Evolutionary conservation across 2,113 vertebrate species (phyloP), one percentile per base, ranked within the genome.

Genomic region (Riparia riparia): DNA sequence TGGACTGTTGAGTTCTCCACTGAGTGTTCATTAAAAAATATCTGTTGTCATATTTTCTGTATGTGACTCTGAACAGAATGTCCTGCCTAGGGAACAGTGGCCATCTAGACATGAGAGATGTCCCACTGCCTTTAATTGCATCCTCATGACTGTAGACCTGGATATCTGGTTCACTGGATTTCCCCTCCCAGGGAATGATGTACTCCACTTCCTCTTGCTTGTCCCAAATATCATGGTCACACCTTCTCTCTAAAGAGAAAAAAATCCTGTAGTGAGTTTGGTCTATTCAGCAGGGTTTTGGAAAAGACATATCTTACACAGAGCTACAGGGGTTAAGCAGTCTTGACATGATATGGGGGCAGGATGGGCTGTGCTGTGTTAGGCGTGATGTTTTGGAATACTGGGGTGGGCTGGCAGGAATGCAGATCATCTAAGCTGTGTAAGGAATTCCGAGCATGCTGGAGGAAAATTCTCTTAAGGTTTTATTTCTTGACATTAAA

Each of bases 401-500:
- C 41, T 53, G 37, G 53, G 41, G 31, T 85, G 66, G 65, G 65
- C 91, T 95, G 79, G 28, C 45, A 69, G 50, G 31, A 93, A 58
- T 17, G 37, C 37, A 53, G 57, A 47, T 68, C 37, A 29, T 87
- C 70, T 37, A 45, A 85, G 14, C 49, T 80, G 49, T 44, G n/a
- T 68, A 24, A 82, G 56, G 69, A 84, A 89, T 78, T 64, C 44
- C 14, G 57, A 93, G 41, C 17, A 56, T 45, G 41, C 66, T 73
- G 71, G 57, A 90, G 63, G 54, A 85, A 61, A 93, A 58, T 31
- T 80, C 82, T 90, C 57, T 41, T 17, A 60, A 92, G 68, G 79
- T 90, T 94, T 77, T 77, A 21, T 69, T 94, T 90, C 88, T 90
- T 88, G 92, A 93, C 66, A 45, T 72, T 85, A 88, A 76, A 54